A percentile compares a stretch with the other conserved stretches of the same genome.
phyloP scores from a whole-genome alignment of 2,888 invertebrate species.

The Drosophila algonquin region DNA sequence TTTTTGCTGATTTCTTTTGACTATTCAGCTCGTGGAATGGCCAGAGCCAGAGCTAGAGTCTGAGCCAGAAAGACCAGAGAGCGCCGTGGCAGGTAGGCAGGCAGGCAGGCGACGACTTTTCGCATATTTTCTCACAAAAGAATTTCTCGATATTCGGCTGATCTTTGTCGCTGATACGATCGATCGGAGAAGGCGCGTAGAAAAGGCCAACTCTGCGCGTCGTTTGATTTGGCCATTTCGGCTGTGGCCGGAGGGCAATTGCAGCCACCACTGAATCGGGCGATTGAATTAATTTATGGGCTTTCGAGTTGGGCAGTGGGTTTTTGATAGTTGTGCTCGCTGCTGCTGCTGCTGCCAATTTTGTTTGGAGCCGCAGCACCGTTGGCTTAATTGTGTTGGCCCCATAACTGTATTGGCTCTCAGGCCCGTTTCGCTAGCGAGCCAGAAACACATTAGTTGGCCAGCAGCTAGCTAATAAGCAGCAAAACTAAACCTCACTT shows the following conservation, averaged over 20 bases:
- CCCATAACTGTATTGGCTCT: slow-evolving; percentile 59
- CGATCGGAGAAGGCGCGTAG: slow-evolving; percentile 11
- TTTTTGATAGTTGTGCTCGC: slow-evolving; percentile 31
- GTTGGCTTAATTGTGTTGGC: slow-evolving; percentile 71
- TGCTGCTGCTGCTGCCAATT: neutral
- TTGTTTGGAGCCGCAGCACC: slow-evolving; percentile 29
- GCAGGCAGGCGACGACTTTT: slow-evolving; percentile 51
- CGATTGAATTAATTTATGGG: slow-evolving; percentile 75
- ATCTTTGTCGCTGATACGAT: slow-evolving; percentile 40
- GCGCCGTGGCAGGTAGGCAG: slow-evolving; percentile 8
- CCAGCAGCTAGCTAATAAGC: slow-evolving; percentile 56
- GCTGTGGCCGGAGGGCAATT: slow-evolving; percentile 59
- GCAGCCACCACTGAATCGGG: slow-evolving; percentile 47
- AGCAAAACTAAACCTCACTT: slow-evolving; percentile 58
- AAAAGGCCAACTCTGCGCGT: slow-evolving; percentile 20
- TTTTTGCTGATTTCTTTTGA: slow-evolving; percentile 63
- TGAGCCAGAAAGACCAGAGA: slow-evolving; percentile 10
- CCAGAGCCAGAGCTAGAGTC: slow-evolving; percentile 32
- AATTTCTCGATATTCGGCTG: slow-evolving; percentile 55
- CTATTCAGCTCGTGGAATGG: slow-evolving; percentile 61
- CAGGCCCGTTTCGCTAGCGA: slow-evolving; percentile 55
- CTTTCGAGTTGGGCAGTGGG: slow-evolving; percentile 49
- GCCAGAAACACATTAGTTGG: slow-evolving; percentile 47
- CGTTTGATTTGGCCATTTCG: slow-evolving; percentile 41
- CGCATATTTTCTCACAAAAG: slow-evolving; percentile 77